Conservation (phyloP, 2,888 invertebrate genomes). For the Orchesellides sinensis region DNA sequence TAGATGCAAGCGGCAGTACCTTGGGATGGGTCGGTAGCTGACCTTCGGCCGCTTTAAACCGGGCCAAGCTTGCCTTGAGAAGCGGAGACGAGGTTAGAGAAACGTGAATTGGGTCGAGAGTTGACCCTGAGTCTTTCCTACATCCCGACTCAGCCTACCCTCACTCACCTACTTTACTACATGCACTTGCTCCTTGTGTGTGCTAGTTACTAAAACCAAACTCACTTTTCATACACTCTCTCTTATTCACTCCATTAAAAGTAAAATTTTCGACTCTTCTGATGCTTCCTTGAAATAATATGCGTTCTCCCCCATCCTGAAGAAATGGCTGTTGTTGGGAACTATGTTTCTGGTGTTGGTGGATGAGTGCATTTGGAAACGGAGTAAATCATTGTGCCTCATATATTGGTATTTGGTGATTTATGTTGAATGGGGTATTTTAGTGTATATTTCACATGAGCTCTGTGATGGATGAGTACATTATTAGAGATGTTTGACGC, state of each 20-base stretch:
- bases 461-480: too few species aligned
- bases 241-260: neutral
- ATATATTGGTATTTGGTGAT: too few species aligned
- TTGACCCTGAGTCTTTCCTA: slow-evolving; percentile 69
- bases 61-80: slow-evolving; percentile 68
- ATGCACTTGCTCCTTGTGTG: neutral
- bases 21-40: slow-evolving; percentile 70
- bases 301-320: too few species aligned
- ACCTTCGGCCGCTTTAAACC: slow-evolving; percentile 67
- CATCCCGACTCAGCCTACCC: slow-evolving; percentile 23
- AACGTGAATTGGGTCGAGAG: slow-evolving; percentile 70
- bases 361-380: too few species aligned
- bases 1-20: slow-evolving; percentile 61
- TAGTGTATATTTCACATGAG: too few species aligned
- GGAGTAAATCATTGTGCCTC: too few species aligned
- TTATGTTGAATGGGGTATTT: too few species aligned
- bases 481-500: too few species aligned
- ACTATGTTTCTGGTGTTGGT: too few species aligned
- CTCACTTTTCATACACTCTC: neutral
- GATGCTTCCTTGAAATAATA: neutral
- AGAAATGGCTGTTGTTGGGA: too few species aligned
- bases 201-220: neutral
- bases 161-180: slow-evolving; percentile 45
- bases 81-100: slow-evolving; percentile 61
- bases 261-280: slow-evolving; percentile 3